Conservation (phyloP, 2,113 vertebrate species). For the Megaptera novaeangliae region DNA sequence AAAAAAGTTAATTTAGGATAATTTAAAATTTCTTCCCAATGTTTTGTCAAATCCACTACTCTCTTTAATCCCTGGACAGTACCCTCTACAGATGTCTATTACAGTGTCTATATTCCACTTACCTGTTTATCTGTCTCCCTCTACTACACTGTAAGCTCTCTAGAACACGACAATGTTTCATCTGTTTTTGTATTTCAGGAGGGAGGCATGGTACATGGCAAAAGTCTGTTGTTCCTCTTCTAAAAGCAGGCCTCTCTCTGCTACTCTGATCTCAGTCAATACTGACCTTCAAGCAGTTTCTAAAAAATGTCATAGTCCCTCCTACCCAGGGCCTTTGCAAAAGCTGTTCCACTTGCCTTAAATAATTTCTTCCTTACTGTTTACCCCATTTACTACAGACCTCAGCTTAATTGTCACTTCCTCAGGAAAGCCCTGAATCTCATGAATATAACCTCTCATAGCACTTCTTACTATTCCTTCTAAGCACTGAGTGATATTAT, state of each 20-base stretch:
- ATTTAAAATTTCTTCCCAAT: neutral
- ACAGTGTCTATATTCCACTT: neutral
- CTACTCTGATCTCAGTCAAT: neutral
- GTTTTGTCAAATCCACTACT: neutral
- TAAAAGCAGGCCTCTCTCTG: neutral
- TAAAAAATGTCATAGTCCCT: neutral
- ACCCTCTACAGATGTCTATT: neutral
- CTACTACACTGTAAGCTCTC: neutral
- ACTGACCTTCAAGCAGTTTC: neutral
- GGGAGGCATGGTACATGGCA: neutral
- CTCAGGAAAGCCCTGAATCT: neutral
- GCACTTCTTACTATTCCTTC: neutral
- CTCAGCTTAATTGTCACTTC: neutral
- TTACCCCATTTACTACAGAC: neutral
- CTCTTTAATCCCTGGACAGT: neutral
- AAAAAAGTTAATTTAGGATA: neutral
- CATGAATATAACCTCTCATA: neutral
- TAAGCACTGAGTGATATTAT: neutral
- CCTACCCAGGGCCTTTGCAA: neutral
- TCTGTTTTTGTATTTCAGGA: neutral
- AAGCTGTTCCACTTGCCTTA: neutral
- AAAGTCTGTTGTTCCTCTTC: neutral
- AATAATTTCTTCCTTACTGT: neutral
- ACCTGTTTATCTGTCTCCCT: neutral
- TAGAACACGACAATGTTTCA: neutral